Base-by-base conservation (phyloP, 2,113 vertebrate species). In the Calyptommatus sinebrachiatus region DNA sequence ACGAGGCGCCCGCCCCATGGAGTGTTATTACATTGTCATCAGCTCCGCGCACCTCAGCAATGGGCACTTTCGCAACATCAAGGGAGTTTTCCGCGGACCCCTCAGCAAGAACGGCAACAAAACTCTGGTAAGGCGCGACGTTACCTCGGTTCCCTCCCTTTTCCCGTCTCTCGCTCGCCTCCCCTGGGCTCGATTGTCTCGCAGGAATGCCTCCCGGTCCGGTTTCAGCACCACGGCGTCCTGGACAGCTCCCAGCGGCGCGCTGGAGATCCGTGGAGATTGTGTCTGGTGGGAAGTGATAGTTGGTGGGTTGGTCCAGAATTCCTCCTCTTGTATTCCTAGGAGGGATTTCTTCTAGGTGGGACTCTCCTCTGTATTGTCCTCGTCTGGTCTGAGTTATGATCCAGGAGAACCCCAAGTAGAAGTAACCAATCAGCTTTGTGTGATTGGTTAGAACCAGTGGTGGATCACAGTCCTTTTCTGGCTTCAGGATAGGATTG, bases 1-100 rank as follows among this genome's bases (percentile, higher is more conserved):
- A 82, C 91, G 81, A 57, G 79, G 84, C 83, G 72, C 85, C 71
- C 88, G 82, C 91, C 93, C 95, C 92, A 99, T 99, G 98, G 98
- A 97, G 95, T 99, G 98, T 94, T 99, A 98, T 95, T 99, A 99
- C 90, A 98, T 99, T 76, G 97, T 99, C 93, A 99, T 99, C 95
- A 98, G 97, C 94, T 99, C 98, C 93, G 96, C 98, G 88, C 98
- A 97, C 89, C 97, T 99, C 95, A 96, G 94, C 94, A 98, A 99
- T 86, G 98, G 98, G 85, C 97, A 99, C 95, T 97, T 98, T 93
- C 95, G 98, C 92, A 99, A 96, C 95, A 97, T 99, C 96, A 99
- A 99, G 92, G 98, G 98, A 94, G 98, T 99, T 91, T 99, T 99
- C 95, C 94, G 97, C 65, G 97, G 98, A 84, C 97, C 97, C 63